Base-by-base conservation (phyloP, 92 coral and sea anemone genomes). In the Porites lobata region DNA sequence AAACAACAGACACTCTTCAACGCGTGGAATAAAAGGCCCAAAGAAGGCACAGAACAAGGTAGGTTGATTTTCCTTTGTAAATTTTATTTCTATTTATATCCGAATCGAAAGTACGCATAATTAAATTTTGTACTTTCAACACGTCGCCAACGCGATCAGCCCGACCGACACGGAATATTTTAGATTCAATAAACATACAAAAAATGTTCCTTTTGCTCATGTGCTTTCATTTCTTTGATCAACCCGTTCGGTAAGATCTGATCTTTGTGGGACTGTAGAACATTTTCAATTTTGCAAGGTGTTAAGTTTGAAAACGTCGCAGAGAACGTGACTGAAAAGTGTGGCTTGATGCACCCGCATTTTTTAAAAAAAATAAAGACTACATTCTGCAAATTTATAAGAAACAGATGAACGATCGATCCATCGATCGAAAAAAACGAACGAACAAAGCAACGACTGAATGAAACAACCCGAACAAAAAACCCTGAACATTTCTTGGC, bases 31-130 rank as follows among this genome's bases (percentile, higher is more conserved):
- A 21, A 21, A 21, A 21, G 22, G 22, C 22, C 73, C 73, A 69
- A 69, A 69, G 73, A 69, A 69, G 73, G 73, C 73, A 69, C 73
- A 69, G 73, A 69, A 69, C 73, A 69, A 69, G 73, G 73, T 69
- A 69, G 4, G 73, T 69, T 22, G 50, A 69, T 69, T 69, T 69
- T 69, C 73, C 73, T 24, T 22, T 20, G 73, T 69, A 22, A 69
- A 69, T 69, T 69, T 1, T 10, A 59, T 59, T 52, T 59, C 64
- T 59, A 59, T 59, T 59, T 59, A 59, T 59, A 10, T 10, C 64
- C 14, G 22, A 21, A 59, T 59, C 15, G 64, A 59, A 59, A 59
- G 64, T 59, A 59, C 0, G 64, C 12, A 59, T 59, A 59, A 59
- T 59, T 59, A 59, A 1, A 14, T 59, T 59, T 7, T 59, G 64